A percentile compares a stretch with the other conserved stretches of the same genome.
These are phyloP conservation scores for Tenthredo amoena DNA, from an alignment of 2,888 invertebrate species.

Conservation along the genomic window DNA sequence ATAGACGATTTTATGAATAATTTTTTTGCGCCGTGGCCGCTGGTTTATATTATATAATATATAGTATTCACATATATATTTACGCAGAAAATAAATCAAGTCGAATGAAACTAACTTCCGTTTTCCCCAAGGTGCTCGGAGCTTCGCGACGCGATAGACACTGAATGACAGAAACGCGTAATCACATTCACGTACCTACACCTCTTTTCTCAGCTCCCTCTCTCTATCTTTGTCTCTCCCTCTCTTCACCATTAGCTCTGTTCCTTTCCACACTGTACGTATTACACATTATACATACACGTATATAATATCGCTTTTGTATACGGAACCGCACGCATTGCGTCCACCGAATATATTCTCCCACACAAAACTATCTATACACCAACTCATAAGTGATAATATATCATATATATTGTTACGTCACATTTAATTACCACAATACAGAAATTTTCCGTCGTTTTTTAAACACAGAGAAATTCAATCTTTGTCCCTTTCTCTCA, in stretches of 20 bases:
- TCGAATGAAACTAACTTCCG: conserved; percentile 25
- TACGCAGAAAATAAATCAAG: background rate
- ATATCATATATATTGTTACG: conserved; percentile 3
- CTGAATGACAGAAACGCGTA: conserved; percentile 49
- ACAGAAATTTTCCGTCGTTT: background rate
- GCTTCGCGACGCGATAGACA: conserved; percentile 49
- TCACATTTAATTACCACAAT: background rate
- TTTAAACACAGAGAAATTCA: background rate
- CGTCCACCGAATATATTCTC: conserved; percentile 13
- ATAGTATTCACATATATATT: background rate
- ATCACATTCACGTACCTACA: conserved; percentile 52
- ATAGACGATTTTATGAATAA: background rate
- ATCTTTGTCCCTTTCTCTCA: background rate
- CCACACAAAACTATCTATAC: conserved; percentile 27
- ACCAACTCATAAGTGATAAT: background rate
- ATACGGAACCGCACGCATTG: conserved; percentile 10
- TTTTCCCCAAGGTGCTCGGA: conserved; percentile 50
- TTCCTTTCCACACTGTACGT: conserved; percentile 29
- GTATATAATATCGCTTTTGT: background rate
- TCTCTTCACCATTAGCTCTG: conserved; percentile 32
- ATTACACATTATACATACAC: background rate
- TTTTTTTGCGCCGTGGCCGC: background rate
- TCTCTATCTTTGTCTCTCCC: conserved; percentile 38
- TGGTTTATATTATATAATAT: background rate
- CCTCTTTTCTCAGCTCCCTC: conserved; percentile 28